phyloP scores from a whole-genome alignment of 2,888 invertebrate genomes.

The Eupithecia pulchellata region DNA sequence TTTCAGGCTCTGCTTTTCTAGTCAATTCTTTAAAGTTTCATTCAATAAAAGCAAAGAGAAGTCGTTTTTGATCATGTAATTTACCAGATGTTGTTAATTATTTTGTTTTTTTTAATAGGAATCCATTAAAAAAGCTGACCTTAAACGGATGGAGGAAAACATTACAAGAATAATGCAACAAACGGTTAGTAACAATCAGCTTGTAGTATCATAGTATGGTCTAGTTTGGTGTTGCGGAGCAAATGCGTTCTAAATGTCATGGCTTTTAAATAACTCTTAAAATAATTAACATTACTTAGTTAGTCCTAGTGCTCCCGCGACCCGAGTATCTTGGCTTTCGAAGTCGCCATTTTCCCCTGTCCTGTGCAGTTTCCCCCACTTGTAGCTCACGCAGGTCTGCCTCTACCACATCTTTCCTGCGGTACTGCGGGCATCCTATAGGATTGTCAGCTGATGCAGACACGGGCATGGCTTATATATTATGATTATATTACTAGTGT shows the following conservation, averaged over 20 bases:
- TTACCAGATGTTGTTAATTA: not conserved
- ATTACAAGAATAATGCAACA: constrained; percentile 61
- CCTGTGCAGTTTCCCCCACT: no score
- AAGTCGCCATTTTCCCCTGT: no score
- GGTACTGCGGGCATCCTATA: no score
- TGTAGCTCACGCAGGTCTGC: no score
- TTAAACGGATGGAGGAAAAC: constrained; percentile 68
- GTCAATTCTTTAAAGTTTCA: not conserved
- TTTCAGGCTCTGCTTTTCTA: not conserved
- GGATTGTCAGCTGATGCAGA: no score
- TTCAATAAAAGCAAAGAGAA: not conserved
- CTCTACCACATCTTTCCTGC: no score
- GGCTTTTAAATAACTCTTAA: no score
- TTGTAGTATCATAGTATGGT: not conserved
- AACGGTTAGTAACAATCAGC: constrained; percentile 61
- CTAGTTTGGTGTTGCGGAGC: not conserved
- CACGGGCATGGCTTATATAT: no score
- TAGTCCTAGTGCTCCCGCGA: no score
- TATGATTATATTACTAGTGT: no score
- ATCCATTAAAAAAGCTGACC: constrained; percentile 65
- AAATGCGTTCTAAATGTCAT: not conserved
- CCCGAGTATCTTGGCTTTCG: no score
- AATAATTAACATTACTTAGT: no score
- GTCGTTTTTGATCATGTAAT: not conserved
- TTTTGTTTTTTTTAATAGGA: constrained; percentile 48